Conservation (phyloP, 2,888 invertebrate genomes). For the Sclerodermus sp. region DNA sequence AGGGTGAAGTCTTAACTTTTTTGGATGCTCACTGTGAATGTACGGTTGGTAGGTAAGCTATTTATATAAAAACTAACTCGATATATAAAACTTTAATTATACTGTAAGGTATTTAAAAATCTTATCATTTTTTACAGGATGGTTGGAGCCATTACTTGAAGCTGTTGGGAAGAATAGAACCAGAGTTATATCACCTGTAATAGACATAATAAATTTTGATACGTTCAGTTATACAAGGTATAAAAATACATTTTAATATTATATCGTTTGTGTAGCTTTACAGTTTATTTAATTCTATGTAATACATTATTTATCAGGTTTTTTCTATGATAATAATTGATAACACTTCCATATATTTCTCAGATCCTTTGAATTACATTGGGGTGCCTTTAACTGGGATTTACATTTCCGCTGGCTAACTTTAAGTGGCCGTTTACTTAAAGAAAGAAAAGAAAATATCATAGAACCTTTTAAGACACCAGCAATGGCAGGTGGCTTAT, state of each 20-base stretch:
- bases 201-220: constrained; percentile 94
- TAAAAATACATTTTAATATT: constrained; percentile 1
- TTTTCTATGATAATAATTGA: no score
- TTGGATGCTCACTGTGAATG: constrained; percentile 95
- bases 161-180: constrained; percentile 67
- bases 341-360: neutral
- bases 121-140: no score
- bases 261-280: neutral
- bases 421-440: constrained; percentile 68
- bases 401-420: constrained; percentile 89
- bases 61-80: constrained; percentile 14
- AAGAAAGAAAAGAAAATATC: constrained; percentile 65
- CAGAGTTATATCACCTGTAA: constrained; percentile 79
- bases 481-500: constrained; percentile 94
- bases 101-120: constrained; percentile 3
- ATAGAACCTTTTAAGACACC: constrained; percentile 78
- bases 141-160: constrained; percentile 75
- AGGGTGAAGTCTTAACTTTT: constrained; percentile 81
- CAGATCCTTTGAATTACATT: constrained; percentile 92
- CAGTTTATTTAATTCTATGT: neutral
- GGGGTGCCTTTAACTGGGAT: constrained; percentile 99
- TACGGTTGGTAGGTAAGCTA: constrained; percentile 68
- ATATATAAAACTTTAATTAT: neutral
- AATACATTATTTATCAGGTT: no score
- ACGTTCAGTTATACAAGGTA: constrained; percentile 82